phyloP scores from a whole-genome alignment of 2,797 vertebrate species.

The Babyrousa celebensis region DNA sequence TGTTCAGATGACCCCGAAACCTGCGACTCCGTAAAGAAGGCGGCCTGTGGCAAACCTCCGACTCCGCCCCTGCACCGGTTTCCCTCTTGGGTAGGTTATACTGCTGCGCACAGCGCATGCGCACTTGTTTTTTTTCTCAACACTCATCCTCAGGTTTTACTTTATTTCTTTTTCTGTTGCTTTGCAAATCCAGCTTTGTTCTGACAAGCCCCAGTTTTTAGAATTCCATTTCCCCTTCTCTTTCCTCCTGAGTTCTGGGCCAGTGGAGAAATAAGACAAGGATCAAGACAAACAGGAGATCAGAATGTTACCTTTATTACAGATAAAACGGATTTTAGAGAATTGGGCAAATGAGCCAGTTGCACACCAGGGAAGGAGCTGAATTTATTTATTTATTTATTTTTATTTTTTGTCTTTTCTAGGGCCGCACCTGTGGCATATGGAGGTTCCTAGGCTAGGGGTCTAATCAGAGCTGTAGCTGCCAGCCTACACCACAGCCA shows the following conservation, averaged over 20 bases:
- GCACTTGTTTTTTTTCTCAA: not conserved
- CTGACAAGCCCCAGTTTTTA: slow-evolving; percentile 31
- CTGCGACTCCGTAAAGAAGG: slow-evolving; percentile 86
- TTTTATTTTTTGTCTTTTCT: too few relatives aligned
- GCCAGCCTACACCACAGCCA: too few relatives aligned
- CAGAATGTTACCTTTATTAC: slow-evolving; percentile 1
- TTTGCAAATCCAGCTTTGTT: slow-evolving; percentile 52
- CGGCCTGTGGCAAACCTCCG: slow-evolving; percentile 94
- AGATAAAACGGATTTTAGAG: not conserved
- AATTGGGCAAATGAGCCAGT: not conserved
- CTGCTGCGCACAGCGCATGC: accelerated
- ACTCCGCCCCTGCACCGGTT: slow-evolving; percentile 98
- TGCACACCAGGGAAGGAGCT: not conserved
- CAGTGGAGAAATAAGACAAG: slow-evolving; percentile 53
- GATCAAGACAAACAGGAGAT: slow-evolving; percentile 4
- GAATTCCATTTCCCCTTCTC: not conserved
- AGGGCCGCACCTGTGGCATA: too few relatives aligned
- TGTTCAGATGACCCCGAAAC: slow-evolving; percentile 84
- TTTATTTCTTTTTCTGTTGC: slow-evolving; percentile 29
- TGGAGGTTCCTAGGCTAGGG: too few relatives aligned
- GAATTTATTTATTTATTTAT: not conserved
- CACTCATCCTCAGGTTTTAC: not conserved
- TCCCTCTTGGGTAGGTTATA: slow-evolving; percentile 97
- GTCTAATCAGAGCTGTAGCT: too few relatives aligned
- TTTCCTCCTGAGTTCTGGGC: slow-evolving; percentile 16